Evolutionary conservation across 92 coral and sea anemone species (phyloP).

Genomic region (Siderastrea siderea): DNA sequence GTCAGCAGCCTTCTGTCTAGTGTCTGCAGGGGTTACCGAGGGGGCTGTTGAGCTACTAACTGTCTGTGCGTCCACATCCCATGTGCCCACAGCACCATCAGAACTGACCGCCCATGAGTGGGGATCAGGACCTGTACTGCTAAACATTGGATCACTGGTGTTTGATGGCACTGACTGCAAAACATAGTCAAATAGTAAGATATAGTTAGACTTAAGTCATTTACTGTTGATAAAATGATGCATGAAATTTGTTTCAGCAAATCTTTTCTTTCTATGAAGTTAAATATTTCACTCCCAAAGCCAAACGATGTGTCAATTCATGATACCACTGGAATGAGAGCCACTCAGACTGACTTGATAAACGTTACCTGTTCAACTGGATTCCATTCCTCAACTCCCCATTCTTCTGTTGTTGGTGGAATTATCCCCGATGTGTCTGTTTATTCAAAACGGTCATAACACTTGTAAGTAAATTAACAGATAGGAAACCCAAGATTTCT

Average conservation of each 20-base stretch:
- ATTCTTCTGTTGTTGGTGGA: slow-evolving; percentile 74
- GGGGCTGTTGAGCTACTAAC: slow-evolving; percentile 41
- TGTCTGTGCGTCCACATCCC: slow-evolving; percentile 74
- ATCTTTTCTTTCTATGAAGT: no score
- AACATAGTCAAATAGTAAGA: not conserved
- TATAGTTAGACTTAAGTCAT: no score
- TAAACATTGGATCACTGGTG: slow-evolving; percentile 67
- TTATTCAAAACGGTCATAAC: not conserved
- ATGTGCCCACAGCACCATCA: slow-evolving; percentile 56
- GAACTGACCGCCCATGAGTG: slow-evolving; percentile 69
- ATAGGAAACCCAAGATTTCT: no score
- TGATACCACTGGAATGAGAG: no score
- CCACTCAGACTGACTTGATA: not conserved
- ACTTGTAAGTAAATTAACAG: no score
- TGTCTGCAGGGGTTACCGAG: slow-evolving; percentile 4
- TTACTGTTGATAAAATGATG: no score
- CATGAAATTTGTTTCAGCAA: no score
- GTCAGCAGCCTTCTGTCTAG: slow-evolving; percentile 32
- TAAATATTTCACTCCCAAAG: no score
- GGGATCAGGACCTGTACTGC: slow-evolving; percentile 60
- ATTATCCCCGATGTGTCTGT: slow-evolving; percentile 8
- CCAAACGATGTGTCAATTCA: no score
- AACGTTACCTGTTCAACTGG: slow-evolving; percentile 43
- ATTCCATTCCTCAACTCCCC: slow-evolving; percentile 85
- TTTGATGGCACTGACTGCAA: slow-evolving; percentile 57